phyloP scores from a whole-genome alignment of 2,113 vertebrate species.

The Pteronura brasiliensis region DNA sequence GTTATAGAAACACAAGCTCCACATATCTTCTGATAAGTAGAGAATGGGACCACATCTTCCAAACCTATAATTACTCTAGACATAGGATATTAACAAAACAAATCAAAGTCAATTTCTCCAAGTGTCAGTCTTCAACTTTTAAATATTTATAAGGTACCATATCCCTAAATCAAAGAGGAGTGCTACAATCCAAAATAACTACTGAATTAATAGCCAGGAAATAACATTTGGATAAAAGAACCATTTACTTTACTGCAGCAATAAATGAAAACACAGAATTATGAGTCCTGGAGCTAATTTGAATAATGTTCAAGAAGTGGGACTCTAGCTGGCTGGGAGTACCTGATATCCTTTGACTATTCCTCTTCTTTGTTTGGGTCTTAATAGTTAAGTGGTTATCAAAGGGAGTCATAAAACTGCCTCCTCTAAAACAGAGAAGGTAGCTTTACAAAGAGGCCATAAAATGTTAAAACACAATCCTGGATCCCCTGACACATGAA shows the following conservation, averaged over 20 bases:
- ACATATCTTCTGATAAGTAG: conserved; percentile 12
- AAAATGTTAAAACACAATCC: conserved; percentile 76
- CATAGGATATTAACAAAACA: conserved; percentile 81
- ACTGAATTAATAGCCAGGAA: conserved; percentile 86
- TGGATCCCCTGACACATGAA: conserved; percentile 47
- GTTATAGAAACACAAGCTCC: not conserved
- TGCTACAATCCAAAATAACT: conserved; percentile 85
- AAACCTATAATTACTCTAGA: conserved; percentile 70
- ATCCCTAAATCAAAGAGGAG: conserved; percentile 83
- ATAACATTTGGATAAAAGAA: conserved; percentile 87
- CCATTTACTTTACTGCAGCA: conserved; percentile 86
- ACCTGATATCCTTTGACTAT: conserved; percentile 73
- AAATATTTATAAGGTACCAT: conserved; percentile 82
- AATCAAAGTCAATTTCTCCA: conserved; percentile 80
- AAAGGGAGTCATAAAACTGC: conserved; percentile 74
- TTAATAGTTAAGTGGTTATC: conserved; percentile 75
- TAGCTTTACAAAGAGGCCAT: conserved; percentile 73
- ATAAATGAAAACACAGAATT: conserved; percentile 87
- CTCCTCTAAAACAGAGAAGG: conserved; percentile 76
- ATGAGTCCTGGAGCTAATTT: conserved; percentile 82
- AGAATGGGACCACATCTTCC: conserved; percentile 59
- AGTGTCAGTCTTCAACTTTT: conserved; percentile 77
- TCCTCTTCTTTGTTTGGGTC: conserved; percentile 73
- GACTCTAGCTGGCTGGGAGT: conserved; percentile 68
- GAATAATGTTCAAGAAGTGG: conserved; percentile 82